These are phyloP conservation scores for Silvanus unidentatus DNA, from an alignment of 2,888 invertebrate genomes.

Conservation along the genomic window DNA sequence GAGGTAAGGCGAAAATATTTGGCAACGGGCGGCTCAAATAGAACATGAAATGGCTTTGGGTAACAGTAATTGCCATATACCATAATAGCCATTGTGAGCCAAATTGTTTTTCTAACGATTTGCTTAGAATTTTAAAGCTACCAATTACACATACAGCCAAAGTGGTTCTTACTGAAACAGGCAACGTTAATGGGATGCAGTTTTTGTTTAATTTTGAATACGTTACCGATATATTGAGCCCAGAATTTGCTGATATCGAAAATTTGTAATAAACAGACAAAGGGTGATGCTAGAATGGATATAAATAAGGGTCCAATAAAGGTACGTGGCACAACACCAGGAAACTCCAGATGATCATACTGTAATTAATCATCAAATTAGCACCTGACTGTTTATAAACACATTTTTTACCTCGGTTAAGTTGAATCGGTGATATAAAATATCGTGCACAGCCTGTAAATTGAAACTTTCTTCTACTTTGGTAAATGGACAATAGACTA, in stretches of 20 bases:
- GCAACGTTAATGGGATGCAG: neutral
- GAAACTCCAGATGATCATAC: slow-evolving; percentile 98
- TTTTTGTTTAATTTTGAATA: slow-evolving; percentile 2
- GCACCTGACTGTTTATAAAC: slow-evolving; percentile 6
- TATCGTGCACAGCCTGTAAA: slow-evolving; percentile 95
- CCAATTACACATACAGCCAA: slow-evolving; percentile 71
- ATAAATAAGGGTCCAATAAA: slow-evolving; percentile 88
- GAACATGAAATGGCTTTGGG: slow-evolving; percentile 98
- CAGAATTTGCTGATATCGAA: slow-evolving; percentile 76
- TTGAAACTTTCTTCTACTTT: slow-evolving; percentile 99
- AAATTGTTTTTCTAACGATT: slow-evolving; percentile 69
- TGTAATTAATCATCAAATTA: slow-evolving; percentile 45
- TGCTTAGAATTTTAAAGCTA: slow-evolving; percentile 67
- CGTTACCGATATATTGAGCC: slow-evolving; percentile 81
- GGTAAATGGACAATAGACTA: slow-evolving; percentile 87
- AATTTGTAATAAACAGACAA: slow-evolving; percentile 61
- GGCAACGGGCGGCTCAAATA: slow-evolving; percentile 92
- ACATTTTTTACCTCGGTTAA: slow-evolving; percentile 65
- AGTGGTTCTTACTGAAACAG: slow-evolving; percentile 67
- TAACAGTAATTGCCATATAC: slow-evolving; percentile 76
- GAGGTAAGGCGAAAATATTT: slow-evolving; percentile 86
- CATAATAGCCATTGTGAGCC: slow-evolving; percentile 74
- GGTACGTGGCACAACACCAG: slow-evolving; percentile 94
- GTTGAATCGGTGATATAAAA: slow-evolving; percentile 82
- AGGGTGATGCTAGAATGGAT: slow-evolving; percentile 70